phyloP scores from a whole-genome alignment of 2,797 vertebrate genomes.

The Choloepus didactylus region DNA sequence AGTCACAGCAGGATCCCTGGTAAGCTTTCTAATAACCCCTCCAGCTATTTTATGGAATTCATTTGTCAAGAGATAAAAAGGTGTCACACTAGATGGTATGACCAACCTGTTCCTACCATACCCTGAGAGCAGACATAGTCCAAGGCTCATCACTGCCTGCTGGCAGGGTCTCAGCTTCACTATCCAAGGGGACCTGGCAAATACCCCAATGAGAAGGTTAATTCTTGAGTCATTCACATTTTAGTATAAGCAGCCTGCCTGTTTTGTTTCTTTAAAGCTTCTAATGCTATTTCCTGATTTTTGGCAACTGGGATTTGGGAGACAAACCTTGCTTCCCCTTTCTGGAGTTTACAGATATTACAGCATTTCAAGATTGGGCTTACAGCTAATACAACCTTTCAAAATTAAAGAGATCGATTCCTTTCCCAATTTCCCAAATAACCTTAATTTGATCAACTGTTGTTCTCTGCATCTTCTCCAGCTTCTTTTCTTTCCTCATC shows the following conservation, averaged over 20 bases:
- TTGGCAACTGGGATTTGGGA: not conserved
- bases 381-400: not conserved
- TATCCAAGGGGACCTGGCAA: not conserved
- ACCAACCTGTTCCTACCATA: not conserved
- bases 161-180: not conserved
- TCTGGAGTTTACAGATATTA: not conserved
- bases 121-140: not conserved
- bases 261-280: not conserved
- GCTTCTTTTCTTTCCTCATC: not conserved
- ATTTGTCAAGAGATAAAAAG: not conserved
- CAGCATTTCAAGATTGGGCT: not conserved
- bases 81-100: not conserved
- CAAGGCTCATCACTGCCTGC: not conserved
- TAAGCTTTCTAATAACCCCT: conserved; percentile 25
- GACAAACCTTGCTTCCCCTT: not conserved
- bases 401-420: not conserved
- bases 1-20: not conserved
- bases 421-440: not conserved
- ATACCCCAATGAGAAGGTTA: not conserved
- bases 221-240: not conserved
- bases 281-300: not conserved
- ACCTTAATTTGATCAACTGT: not conserved
- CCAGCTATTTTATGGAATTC: conserved; percentile 1
- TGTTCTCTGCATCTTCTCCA: not conserved
- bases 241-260: not conserved